Base-by-base conservation (phyloP, 1,140 invertebrate species). In the Bombus polaris region DNA sequence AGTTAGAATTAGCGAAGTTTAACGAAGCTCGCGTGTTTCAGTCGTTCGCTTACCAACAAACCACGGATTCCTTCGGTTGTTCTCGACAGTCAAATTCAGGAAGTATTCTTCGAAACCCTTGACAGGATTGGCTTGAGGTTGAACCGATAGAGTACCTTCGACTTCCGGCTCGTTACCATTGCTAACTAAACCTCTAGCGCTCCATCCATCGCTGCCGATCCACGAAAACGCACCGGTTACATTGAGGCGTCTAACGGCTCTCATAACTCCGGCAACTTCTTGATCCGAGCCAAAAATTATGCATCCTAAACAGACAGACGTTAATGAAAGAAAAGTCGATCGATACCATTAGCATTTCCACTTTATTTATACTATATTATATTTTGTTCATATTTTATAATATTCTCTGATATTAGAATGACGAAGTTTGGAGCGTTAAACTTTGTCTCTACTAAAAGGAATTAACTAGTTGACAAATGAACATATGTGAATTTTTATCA, bases 281-380 rank as follows among this genome's bases (percentile, higher is more conserved):
- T 99, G 98, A 95, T 99, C 98, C 0, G 98, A 99, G 0, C 98
- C 99, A 94, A 98, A 99, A 90, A 99, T 98, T 82, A 99, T 99
- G 44, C 98, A 98, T 72, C 99, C 99, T 98, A 95, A 22, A 13
- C n/a, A 70, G 13, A 53, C n/a, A 39, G 32, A 47, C 22, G 57
- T 39, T 73, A 18, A 18, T 32, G 28, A 77, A n/a, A 65, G 15
- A 28, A 42, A 39, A 53, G 12, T 28, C 25, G 62, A 42, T 66
- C n/a, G 2, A 35, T 0, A 62, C 18, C 6, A 5, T 22, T 53
- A 8, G 18, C 28, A n/a, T n/a, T n/a, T n/a, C 10, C 28, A n/a
- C 0, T 47, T 47, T 47, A 47, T 47, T 47, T 15, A 5, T 47
- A 47, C 0, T 47, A 15, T 47, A 47, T 47, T 47, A 15, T 47